Base-by-base conservation (phyloP, 1,140 invertebrate species). In the Lucilia sericata region DNA sequence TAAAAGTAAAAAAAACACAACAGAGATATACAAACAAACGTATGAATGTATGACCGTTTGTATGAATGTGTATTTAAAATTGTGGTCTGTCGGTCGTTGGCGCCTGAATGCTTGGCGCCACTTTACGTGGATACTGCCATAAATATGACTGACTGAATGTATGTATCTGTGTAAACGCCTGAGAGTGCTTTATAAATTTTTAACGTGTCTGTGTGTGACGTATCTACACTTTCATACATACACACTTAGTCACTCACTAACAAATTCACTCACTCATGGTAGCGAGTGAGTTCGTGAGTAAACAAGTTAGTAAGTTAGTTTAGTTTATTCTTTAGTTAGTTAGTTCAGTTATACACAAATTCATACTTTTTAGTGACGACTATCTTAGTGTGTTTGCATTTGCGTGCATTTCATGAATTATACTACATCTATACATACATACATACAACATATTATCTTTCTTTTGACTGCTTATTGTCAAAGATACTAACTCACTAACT, bases 21-120 rank as follows among this genome's bases (percentile, higher is more conserved):
- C n/a, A 70, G 8, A 25, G 5, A 12, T 5, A 21, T 21, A 70
- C 19, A 25, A 10, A 70, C n/a, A 21, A 19, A 70, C 21, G 21
- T 55, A 14, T 78, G 30, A 7, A 42, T 78, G 17, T n/a, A 7
- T 36, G 42, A 17, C 9, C 17, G 75, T 78, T 36, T 70, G 65
- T 7, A 70, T 60, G 55, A 17, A 60, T 60, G 55, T 60, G 55
- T 82, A 82, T 82, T 82, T 82, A 42, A 82, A 81, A 80, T 8
- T 80, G 42, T 80, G 76, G 36, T 80, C 76, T 80, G 76, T 80
- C 42, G 42, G 76, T 49, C 60, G 81, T 65, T 49, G 81, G 81
- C 81, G 81, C 81, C 81, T 82, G 30, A 34, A n/a, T 82, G 81
- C 60, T 82, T 82, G 81, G 81, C 81, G 81, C 81, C 81, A 82